phyloP scores from a whole-genome alignment of 1,140 invertebrate genomes.

The Trichonephila clavata region DNA sequence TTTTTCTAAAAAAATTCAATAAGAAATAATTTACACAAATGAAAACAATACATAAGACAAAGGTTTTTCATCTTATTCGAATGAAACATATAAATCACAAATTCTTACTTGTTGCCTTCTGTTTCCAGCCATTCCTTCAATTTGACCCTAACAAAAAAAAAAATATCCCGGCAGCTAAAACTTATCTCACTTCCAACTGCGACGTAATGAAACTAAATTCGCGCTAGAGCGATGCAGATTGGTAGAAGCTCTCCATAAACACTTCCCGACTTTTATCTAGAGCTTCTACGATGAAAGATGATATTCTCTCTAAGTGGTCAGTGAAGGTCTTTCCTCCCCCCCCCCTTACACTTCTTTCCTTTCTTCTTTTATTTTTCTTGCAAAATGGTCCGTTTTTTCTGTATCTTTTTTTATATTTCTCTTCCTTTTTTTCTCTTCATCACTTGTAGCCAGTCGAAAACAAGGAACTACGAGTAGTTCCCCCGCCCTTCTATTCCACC shows the following conservation, averaged over 20 bases:
- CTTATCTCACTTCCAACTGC: not conserved
- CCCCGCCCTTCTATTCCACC: not conserved
- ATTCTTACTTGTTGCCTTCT: slow-evolving; percentile 15
- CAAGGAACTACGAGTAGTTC: slow-evolving; percentile 29
- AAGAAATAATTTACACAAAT: not conserved
- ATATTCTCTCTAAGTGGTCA: slow-evolving; percentile 16
- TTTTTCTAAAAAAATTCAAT: not conserved
- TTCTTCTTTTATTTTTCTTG: not conserved
- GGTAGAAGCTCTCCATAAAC: not conserved
- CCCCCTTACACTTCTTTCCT: not conserved
- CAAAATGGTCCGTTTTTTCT: not conserved
- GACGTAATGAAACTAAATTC: not conserved
- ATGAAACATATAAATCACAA: not conserved
- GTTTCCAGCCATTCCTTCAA: not conserved
- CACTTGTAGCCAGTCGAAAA: not conserved
- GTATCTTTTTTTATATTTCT: not conserved
- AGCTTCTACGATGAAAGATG: slow-evolving; percentile 30
- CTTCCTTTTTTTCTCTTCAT: not conserved
- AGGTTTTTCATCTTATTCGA: not conserved
- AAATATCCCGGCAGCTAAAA: not conserved
- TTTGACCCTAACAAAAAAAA: too few relatives aligned
- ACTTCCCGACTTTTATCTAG: slow-evolving; percentile 30
- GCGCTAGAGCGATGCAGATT: not conserved
- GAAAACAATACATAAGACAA: not conserved
- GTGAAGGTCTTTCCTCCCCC: not conserved